Evolutionary conservation across 2,113 vertebrate species (phyloP).

Genomic region (Clarias macrocephalus): DNA sequence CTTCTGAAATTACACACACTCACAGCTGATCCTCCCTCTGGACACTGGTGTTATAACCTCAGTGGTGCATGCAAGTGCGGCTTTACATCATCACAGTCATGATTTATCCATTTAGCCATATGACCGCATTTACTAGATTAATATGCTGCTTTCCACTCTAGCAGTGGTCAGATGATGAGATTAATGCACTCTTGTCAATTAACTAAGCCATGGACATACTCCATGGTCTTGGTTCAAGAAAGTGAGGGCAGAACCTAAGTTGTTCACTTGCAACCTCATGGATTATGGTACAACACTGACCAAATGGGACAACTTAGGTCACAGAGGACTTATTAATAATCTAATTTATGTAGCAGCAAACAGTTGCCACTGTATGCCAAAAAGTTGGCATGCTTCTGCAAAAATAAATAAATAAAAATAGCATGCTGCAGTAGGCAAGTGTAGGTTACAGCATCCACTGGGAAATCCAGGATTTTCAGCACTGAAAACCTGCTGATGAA

Average conservation of each 20-base stretch:
- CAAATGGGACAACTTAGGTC: slow-evolving; percentile 1
- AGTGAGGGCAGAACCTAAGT: background rate
- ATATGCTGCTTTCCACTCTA: background rate
- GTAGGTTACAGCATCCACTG: background rate
- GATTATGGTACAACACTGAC: background rate
- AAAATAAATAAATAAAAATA: background rate
- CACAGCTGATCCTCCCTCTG: slow-evolving; percentile 35
- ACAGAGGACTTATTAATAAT: slow-evolving; percentile 1
- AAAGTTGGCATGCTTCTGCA: background rate
- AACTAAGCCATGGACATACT: background rate
- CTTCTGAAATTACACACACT: slow-evolving; percentile 44
- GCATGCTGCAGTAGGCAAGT: background rate
- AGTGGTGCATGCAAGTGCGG: background rate
- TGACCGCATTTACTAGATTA: background rate
- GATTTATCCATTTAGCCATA: background rate
- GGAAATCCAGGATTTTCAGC: background rate
- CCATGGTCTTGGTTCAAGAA: slow-evolving; percentile 13
- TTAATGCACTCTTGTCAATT: background rate
- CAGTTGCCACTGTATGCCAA: slow-evolving; percentile 21
- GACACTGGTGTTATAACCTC: slow-evolving; percentile 34
- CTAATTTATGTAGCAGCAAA: slow-evolving; percentile 28
- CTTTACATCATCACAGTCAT: slow-evolving; percentile 37
- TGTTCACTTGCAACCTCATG: slow-evolving; percentile 18
- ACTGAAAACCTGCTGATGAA: slow-evolving; percentile 6
- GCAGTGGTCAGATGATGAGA: background rate